Evolutionary conservation across 1,140 invertebrate species (phyloP).

Genomic region (Probaryconus sp.): DNA sequence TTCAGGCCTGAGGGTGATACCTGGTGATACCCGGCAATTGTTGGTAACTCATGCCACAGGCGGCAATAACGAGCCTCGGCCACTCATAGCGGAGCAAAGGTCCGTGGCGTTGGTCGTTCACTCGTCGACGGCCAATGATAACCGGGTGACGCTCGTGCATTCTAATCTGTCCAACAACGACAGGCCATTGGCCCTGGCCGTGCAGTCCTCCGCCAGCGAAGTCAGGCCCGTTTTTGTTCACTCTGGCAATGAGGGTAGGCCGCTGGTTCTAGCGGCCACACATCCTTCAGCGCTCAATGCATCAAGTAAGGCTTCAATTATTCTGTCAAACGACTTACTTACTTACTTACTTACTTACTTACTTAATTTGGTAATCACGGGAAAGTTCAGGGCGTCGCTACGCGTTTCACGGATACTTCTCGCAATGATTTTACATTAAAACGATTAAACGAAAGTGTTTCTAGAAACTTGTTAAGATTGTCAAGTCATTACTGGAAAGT

Average conservation of each 20-base stretch:
- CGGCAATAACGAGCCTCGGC: constrained; percentile 70
- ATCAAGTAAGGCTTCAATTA: constrained; percentile 66
- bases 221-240: constrained; percentile 76
- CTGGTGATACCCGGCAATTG: constrained; percentile 73
- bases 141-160: constrained; percentile 76
- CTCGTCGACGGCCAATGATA: constrained; percentile 75
- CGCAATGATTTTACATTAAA: no score
- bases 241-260: constrained; percentile 74
- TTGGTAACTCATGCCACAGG: constrained; percentile 73
- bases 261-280: constrained; percentile 72
- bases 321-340: neutral
- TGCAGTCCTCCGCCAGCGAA: constrained; percentile 74
- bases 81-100: constrained; percentile 73
- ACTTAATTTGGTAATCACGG: no score
- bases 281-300: constrained; percentile 73
- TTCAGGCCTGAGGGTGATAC: constrained; percentile 72
- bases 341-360: no score
- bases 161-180: constrained; percentile 75
- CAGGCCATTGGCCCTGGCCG: constrained; percentile 73
- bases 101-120: constrained; percentile 76
- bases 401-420: no score
- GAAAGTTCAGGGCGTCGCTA: no score
- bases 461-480: no score
- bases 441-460: no score
- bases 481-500: no score